A percentile compares a stretch with the other conserved stretches of the same genome.
phyloP scores from a whole-genome alignment of 1,140 invertebrate genomes.

The Hyphantria cunea region DNA sequence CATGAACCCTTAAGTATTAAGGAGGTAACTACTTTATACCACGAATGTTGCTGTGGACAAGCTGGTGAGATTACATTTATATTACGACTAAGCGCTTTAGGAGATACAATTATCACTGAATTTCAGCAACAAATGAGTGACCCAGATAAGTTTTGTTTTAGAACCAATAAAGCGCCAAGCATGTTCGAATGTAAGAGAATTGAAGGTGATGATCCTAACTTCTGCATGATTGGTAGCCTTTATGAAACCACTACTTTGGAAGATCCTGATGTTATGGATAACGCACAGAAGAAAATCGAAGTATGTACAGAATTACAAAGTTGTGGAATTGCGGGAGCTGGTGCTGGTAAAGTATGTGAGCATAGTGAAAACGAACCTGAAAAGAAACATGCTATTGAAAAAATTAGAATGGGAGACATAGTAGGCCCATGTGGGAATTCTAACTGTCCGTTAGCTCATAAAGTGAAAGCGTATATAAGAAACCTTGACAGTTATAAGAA shows the following conservation, averaged over 20 bases:
- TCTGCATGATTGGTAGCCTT: constrained; percentile 69
- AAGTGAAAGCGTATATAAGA: constrained; percentile 69
- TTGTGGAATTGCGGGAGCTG: constrained; percentile 47
- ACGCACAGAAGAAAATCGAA: constrained; percentile 59
- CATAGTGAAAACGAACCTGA: constrained; percentile 38
- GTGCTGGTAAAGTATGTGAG: constrained; percentile 43
- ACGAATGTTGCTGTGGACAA: constrained; percentile 65
- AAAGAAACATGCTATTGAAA: constrained; percentile 63
- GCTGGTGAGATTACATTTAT: constrained; percentile 67
- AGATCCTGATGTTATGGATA: constrained; percentile 57
- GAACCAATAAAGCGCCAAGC: constrained; percentile 72
- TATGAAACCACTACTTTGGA: constrained; percentile 73
- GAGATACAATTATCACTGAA: constrained; percentile 70
- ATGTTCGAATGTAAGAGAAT: constrained; percentile 70
- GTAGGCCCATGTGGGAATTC: constrained; percentile 70
- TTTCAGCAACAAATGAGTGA: constrained; percentile 70
- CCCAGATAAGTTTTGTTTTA: constrained; percentile 70
- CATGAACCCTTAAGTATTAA: constrained; percentile 67
- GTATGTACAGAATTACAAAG: constrained; percentile 69
- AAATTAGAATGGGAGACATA: constrained; percentile 75
- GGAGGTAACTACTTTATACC: constrained; percentile 50
- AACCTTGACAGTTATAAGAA: constrained; percentile 68
- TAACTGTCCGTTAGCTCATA: constrained; percentile 70
- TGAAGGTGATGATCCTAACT: constrained; percentile 70
- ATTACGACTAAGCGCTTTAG: constrained; percentile 64